Conservation (phyloP, 2,888 invertebrate genomes). For the Apotomis betuletana region DNA sequence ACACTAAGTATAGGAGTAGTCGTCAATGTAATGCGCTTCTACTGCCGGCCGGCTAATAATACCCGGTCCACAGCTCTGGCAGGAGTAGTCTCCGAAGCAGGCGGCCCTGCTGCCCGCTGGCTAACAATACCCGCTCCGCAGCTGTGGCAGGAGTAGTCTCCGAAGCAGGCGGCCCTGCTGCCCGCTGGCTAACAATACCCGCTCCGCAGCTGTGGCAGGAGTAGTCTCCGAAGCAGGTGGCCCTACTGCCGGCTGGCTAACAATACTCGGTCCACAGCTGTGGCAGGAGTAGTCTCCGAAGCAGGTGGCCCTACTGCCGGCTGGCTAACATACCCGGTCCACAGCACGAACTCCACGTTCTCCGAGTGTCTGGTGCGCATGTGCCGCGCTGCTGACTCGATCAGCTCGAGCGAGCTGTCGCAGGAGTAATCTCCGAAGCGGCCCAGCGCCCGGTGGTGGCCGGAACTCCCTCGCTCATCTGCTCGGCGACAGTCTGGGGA, state of each 20-base stretch:
- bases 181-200: constrained; percentile 86
- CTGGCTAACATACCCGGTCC: constrained; percentile 91
- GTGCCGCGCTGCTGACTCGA: constrained; percentile 93
- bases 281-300: background rate
- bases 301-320: background rate
- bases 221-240: background rate
- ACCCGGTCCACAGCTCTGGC: constrained; percentile 96
- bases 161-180: too few species aligned
- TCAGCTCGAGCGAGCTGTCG: constrained; percentile 94
- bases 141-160: constrained; percentile 90
- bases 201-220: constrained; percentile 87
- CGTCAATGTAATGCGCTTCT: too few species aligned
- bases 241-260: constrained; percentile 36
- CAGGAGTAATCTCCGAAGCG: constrained; percentile 85
- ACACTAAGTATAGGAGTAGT: background rate
- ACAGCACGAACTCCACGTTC: constrained; percentile 95
- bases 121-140: constrained; percentile 94
- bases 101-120: background rate
- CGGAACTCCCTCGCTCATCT: constrained; percentile 82
- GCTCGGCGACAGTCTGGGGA: constrained; percentile 85
- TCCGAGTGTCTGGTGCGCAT: constrained; percentile 93
- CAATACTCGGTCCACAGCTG: constrained; percentile 94
- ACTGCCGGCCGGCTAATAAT: constrained; percentile 60
- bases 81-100: background rate
- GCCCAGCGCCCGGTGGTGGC: constrained; percentile 86